Evolutionary conservation across 2,888 invertebrate species (phyloP).

Genomic region (Norana najaformis): DNA sequence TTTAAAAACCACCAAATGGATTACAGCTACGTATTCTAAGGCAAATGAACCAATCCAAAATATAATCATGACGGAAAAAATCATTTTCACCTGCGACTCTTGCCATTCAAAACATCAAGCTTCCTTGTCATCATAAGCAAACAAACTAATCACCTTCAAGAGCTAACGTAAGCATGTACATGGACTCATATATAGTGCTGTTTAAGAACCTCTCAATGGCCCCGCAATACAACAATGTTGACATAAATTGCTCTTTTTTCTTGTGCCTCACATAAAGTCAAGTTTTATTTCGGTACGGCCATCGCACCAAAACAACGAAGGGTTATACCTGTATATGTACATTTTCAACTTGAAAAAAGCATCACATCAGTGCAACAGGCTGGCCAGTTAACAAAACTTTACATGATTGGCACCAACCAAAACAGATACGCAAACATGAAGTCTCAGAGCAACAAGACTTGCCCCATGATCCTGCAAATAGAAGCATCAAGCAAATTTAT

Average conservation of each 20-base stretch:
- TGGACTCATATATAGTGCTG: no score
- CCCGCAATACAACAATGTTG: background rate
- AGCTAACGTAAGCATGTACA: no score
- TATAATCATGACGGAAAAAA: background rate
- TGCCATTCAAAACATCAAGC: background rate
- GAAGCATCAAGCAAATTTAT: background rate
- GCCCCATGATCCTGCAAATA: background rate
- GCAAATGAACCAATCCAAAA: background rate
- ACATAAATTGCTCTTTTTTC: background rate
- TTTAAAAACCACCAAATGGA: no score
- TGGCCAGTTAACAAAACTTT: background rate
- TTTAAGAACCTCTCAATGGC: background rate
- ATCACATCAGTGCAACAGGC: background rate
- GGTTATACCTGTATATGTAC: background rate
- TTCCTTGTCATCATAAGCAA: no score
- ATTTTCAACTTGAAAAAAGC: background rate
- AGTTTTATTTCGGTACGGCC: background rate
- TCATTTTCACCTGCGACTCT: background rate
- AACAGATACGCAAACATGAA: background rate
- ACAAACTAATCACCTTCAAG: no score
- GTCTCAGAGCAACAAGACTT: background rate
- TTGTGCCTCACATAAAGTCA: background rate
- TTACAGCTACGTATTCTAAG: background rate
- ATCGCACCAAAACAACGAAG: background rate
- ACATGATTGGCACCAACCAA: constrained; percentile 4